Conservation (phyloP, 2,888 invertebrate species). For the Philereme transversata region DNA sequence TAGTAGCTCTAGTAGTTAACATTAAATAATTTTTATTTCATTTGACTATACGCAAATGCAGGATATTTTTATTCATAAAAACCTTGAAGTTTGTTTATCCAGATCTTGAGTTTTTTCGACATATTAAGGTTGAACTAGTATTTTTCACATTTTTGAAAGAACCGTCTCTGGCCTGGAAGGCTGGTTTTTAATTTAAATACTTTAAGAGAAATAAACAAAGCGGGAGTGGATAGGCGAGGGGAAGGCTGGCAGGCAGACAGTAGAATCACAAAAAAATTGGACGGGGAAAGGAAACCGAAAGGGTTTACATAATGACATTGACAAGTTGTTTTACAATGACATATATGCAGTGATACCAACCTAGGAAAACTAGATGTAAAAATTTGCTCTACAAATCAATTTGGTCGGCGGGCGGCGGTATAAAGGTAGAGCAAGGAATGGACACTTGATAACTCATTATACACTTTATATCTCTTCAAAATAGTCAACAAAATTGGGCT, state of each 20-base stretch:
- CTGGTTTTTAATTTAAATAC: too few species aligned
- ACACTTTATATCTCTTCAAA: too few species aligned
- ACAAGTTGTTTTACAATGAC: neutral
- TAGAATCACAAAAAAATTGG: neutral
- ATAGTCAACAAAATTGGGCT: too few species aligned
- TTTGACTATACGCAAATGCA: neutral
- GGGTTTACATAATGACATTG: neutral
- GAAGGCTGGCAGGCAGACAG: neutral
- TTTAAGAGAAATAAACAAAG: neutral
- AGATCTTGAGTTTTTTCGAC: neutral
- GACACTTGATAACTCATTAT: too few species aligned
- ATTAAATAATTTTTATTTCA: neutral
- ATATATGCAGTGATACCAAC: conserved; percentile 6
- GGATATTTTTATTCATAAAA: neutral
- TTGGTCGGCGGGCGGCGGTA: too few species aligned
- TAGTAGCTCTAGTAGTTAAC: too few species aligned
- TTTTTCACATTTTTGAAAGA: neutral
- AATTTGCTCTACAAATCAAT: too few species aligned
- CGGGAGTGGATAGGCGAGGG: neutral
- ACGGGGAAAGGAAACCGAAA: too few species aligned
- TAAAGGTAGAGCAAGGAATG: too few species aligned
- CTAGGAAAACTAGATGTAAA: neutral
- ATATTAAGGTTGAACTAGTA: neutral
- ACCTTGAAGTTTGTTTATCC: conserved; percentile 9
- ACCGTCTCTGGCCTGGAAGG: too few species aligned